Conservation (phyloP, 2,113 vertebrate species). For the Sinocyclocheilus anshuiensis region DNA sequence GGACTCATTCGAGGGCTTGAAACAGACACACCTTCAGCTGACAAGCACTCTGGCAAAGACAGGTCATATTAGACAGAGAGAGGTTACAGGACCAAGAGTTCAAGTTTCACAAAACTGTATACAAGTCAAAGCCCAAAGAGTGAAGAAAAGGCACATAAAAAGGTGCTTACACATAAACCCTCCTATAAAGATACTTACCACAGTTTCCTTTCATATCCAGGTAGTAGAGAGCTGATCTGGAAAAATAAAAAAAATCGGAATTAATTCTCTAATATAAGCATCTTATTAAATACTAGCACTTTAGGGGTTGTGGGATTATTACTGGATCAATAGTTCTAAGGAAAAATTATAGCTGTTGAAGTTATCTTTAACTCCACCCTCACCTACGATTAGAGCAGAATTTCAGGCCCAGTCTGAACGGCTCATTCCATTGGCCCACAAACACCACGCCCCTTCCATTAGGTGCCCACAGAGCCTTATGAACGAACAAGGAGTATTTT, state of each 20-base stretch:
- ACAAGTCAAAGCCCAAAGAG: neutral
- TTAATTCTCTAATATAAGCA: neutral
- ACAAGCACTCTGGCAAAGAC: slow-evolving; percentile 67
- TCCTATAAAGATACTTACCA: slow-evolving; percentile 65
- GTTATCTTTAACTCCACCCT: neutral
- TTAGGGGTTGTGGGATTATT: neutral
- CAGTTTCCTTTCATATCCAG: slow-evolving; percentile 69
- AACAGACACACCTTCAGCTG: slow-evolving; percentile 67
- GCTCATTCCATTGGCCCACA: slow-evolving; percentile 76
- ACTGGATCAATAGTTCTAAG: neutral
- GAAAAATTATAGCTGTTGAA: neutral
- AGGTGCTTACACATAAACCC: neutral
- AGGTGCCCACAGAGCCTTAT: slow-evolving; percentile 73
- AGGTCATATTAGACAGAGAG: neutral
- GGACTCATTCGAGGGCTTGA: slow-evolving; percentile 76
- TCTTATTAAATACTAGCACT: neutral
- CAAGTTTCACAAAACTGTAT: neutral
- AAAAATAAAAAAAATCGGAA: slow-evolving; percentile 17
- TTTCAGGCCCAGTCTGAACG: slow-evolving; percentile 77
- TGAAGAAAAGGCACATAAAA: neutral
- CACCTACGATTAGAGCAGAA: slow-evolving; percentile 81
- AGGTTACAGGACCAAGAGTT: neutral
- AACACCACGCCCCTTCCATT: slow-evolving; percentile 67
- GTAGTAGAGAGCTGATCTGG: slow-evolving; percentile 73
- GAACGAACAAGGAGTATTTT: neutral